Base-by-base conservation (phyloP, 2,888 invertebrate genomes). In the Acleris holmiana region DNA sequence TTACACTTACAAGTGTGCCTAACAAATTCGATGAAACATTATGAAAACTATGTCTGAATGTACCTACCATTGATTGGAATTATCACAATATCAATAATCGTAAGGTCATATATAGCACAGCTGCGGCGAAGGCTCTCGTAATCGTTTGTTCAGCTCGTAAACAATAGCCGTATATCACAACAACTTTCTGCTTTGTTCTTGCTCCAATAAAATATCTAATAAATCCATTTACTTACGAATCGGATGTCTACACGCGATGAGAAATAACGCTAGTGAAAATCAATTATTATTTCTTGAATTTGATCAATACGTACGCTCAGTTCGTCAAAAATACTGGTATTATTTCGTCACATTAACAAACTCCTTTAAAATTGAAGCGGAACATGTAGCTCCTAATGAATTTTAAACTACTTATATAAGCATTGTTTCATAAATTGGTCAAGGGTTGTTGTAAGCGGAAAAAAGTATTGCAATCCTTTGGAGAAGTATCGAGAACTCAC, bases 121-220 rank as follows among this genome's bases (percentile, higher is more conserved):
- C 48, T 41, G 47, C 29, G 47, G 41, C 41, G 48, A 64, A 64
- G 64, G 64, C 53, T 53, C 56, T 29, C 19, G 50, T 29, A 19
- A 40, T 53, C 56, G 56, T 57, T 57, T 29, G 50, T 25, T 57
- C 44, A 35, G 25, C 56, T 54, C 49, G 50, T 23, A 50, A 62
- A 61, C 62, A 62, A 57, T 62, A 29, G 56, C 19, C 47, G 40
- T 64, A 64, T 58, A 64, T 58, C 63, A 64, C 25, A 64, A 64
- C 51, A 51, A 57, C 58, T 62, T 46, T 62, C 62, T 35, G 56
- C 50, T 57, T 62, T 46, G 56, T 57, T 62, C 55, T 55, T 47
- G 63, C 19, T 64, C 53, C 19, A 58, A 64, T 58, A 51, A 64
- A 64, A 53, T 48, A 41, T 40, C 41, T 23, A 53, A 53, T 64